Conservation (phyloP, 2,888 invertebrate species). For the Drosophila tanythrix region DNA sequence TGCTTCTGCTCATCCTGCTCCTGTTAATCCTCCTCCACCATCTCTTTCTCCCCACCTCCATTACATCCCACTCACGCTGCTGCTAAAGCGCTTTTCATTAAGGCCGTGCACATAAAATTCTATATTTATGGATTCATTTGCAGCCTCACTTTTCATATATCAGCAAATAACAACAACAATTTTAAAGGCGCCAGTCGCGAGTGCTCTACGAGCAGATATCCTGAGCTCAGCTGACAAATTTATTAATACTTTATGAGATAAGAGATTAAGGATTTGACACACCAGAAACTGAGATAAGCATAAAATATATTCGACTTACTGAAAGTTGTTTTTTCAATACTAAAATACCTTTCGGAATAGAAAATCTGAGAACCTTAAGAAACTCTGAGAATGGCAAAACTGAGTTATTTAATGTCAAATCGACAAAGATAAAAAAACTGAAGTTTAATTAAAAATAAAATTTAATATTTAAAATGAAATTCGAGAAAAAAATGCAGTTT, state of each 20-base stretch:
- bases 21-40: not conserved
- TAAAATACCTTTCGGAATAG: not conserved
- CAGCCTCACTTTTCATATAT: conserved; percentile 35
- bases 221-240: not conserved
- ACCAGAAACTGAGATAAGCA: not conserved
- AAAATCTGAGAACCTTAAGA: too few relatives aligned
- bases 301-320: not conserved
- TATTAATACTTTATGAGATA: not conserved
- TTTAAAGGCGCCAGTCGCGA: not conserved
- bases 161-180: not conserved
- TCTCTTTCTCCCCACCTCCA: not conserved
- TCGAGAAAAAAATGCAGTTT: not conserved
- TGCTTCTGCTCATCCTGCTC: not conserved
- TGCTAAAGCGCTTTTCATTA: conserved; percentile 63
- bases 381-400: not conserved
- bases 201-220: not conserved
- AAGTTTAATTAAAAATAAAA: not conserved
- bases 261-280: not conserved
- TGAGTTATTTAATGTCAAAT: too few relatives aligned
- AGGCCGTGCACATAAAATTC: conserved; percentile 62
- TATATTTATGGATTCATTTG: conserved; percentile 66
- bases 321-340: not conserved
- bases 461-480: not conserved
- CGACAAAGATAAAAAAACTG: too few relatives aligned
- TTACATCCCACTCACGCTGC: conserved; percentile 10